Evolutionary conservation across 1,140 invertebrate species (phyloP), one percentile per base, ranked within the genome.

Genomic region (Lamellibrachia luymesi): DNA sequence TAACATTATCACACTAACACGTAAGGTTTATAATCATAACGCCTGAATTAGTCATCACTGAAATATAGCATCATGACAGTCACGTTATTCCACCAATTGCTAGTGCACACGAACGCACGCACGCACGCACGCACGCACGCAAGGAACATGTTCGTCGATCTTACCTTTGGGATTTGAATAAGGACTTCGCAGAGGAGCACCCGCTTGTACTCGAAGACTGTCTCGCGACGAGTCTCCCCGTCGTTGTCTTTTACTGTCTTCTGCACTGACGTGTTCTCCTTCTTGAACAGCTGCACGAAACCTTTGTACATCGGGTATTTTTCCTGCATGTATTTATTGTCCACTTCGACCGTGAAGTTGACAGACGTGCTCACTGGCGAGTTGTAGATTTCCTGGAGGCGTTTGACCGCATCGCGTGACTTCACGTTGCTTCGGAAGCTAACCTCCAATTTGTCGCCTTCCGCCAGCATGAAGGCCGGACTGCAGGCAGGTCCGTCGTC

Each of bases 361-460:
- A 80, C 13, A 80, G 64, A 80, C 64, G 64, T 80, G 64, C 64
- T 22, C 64, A 80, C 64, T 17, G 64, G 64, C 64, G 64, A 80
- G 25, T 80, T 80, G 13, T 80, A 80, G 64, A 80, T 80, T 22
- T 17, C 8, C 17, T 80, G 64, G 2, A 80, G 64, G 64, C 17
- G 8, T 4, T 22, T 80, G 64, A 80, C 13, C 25, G 7, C 2
- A 80, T 17, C 17, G 8, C 13, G 17, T 80, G 64, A 94, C 80
- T 94, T 94, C 27, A 96, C 91, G 92, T 96, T 96, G 25, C 95
- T 95, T 92, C 94, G 94, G 94, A 96, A 95, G 90, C 92, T 93
- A 56, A 96, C 90, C 93, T 95, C 94, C 27, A 96, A 94, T 8
- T 94, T 64, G 90, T 95, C 95, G 2, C 95, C 95, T 93, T 96